Evolutionary conservation across 1,140 invertebrate species (phyloP).

Genomic region (Ceratitis capitata): DNA sequence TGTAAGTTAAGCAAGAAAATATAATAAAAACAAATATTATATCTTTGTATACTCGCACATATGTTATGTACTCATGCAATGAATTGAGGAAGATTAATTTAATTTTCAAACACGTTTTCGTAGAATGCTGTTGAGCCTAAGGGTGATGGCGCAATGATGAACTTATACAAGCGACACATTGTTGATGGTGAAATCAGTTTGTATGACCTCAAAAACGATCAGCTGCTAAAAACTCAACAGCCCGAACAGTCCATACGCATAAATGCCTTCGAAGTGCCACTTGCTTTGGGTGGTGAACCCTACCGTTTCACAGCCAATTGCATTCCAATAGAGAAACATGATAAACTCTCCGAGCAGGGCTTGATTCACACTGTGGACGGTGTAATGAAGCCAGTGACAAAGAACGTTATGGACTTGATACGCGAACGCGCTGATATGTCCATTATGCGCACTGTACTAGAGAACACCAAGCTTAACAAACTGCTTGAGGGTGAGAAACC

Average conservation of each 20-base stretch:
- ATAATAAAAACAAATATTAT: not conserved
- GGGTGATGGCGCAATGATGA: slow-evolving; percentile 47
- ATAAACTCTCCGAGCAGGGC: slow-evolving; percentile 72
- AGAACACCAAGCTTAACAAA: slow-evolving; percentile 61
- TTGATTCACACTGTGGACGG: slow-evolving; percentile 75
- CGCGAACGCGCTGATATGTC: slow-evolving; percentile 63
- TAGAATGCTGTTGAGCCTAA: slow-evolving; percentile 57
- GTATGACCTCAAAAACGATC: slow-evolving; percentile 66
- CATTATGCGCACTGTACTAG: slow-evolving; percentile 60
- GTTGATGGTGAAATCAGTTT: slow-evolving; percentile 66
- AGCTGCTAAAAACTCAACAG: slow-evolving; percentile 65
- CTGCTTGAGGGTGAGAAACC: slow-evolving; percentile 68
- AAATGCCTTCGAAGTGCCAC: slow-evolving; percentile 70
- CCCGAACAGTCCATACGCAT: slow-evolving; percentile 69
- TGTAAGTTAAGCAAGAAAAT: slow-evolving; percentile 46
- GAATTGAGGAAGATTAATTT: not conserved
- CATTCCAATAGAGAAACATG: slow-evolving; percentile 66
- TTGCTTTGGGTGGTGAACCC: slow-evolving; percentile 57
- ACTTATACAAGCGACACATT: slow-evolving; percentile 66
- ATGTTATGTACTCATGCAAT: not conserved
- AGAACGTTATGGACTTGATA: slow-evolving; percentile 66
- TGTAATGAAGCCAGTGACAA: slow-evolving; percentile 69
- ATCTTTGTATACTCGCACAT: not conserved
- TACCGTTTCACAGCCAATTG: slow-evolving; percentile 69
- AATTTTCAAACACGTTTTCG: not conserved